These are phyloP conservation scores for Choloepus didactylus DNA, from an alignment of 2,797 vertebrate genomes.

Conservation along the genomic window DNA sequence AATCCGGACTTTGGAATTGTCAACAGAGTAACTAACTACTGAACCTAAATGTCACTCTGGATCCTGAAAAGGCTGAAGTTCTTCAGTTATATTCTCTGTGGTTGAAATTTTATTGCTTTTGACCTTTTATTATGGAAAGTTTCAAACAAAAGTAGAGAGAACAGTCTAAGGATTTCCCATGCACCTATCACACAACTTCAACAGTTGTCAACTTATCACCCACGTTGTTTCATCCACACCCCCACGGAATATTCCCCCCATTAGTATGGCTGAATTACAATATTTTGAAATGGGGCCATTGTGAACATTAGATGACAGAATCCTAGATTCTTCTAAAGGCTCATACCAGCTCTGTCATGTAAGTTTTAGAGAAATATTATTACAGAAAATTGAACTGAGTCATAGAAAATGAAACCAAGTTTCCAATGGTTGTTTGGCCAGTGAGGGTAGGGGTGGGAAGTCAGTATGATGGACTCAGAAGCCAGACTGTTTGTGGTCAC, in stretches of 20 bases:
- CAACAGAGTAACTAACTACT: not conserved
- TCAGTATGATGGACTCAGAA: not conserved
- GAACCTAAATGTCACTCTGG: not conserved
- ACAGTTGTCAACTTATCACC: not conserved
- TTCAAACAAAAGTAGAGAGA: not conserved
- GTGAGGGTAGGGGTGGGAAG: no score
- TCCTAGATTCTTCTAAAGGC: not conserved
- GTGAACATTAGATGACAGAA: not conserved
- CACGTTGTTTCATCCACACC: fast-evolving
- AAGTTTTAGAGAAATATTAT: conserved; percentile 37
- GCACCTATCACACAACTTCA: not conserved
- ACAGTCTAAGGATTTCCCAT: fast-evolving
- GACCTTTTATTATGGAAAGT: not conserved
- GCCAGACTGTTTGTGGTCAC: not conserved
- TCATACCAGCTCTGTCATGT: not conserved
- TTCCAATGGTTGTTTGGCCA: not conserved
- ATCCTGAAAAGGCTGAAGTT: not conserved
- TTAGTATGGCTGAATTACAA: not conserved
- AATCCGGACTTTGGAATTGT: not conserved
- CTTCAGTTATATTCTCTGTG: conserved; percentile 27
- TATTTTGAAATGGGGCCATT: conserved; percentile 27
- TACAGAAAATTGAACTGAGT: conserved; percentile 9
- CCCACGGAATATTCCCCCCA: fast-evolving
- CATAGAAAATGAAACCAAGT: not conserved
- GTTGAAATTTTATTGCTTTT: conserved; percentile 30